phyloP scores from a whole-genome alignment of 2,888 invertebrate genomes.

The Chymomyza amoena region DNA sequence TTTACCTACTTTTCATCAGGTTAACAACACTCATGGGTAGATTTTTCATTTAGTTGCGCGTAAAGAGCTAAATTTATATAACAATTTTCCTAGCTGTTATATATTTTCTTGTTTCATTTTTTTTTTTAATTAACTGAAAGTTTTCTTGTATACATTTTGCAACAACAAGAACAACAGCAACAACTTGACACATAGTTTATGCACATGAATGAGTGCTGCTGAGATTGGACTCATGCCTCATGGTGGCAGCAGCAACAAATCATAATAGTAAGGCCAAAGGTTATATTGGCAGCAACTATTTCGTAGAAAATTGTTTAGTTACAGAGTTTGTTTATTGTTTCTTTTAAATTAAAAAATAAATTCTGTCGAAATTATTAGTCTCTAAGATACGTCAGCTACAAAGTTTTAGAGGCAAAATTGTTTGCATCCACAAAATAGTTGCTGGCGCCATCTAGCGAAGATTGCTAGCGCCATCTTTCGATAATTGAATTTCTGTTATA shows the following conservation, averaged over 20 bases:
- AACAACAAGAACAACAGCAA: slow-evolving; percentile 17
- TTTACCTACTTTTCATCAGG: slow-evolving; percentile 72
- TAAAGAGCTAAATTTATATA: slow-evolving; percentile 61
- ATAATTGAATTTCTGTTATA: too few species aligned
- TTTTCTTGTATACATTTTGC: slow-evolving; percentile 42
- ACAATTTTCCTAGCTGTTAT: slow-evolving; percentile 32
- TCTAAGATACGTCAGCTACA: too few species aligned
- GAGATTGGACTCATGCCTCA: not conserved
- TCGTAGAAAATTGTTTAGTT: too few species aligned
- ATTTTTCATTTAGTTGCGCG: slow-evolving; percentile 66
- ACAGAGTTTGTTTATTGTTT: too few species aligned
- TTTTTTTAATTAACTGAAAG: slow-evolving; percentile 58
- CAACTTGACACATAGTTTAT: slow-evolving; percentile 30
- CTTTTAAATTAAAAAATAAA: too few species aligned
- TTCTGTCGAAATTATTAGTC: too few species aligned
- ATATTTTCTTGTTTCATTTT: not conserved
- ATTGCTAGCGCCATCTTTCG: too few species aligned
- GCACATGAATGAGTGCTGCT: slow-evolving; percentile 21
- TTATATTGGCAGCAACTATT: not conserved
- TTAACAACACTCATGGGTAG: slow-evolving; percentile 72
- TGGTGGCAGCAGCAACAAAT: not conserved
- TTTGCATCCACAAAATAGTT: too few species aligned
- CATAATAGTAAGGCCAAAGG: not conserved
- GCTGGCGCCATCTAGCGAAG: too few species aligned
- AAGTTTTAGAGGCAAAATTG: too few species aligned